Percentiles rank a stretch among this genome's conserved stretches.
Conservation (phyloP, 2,888 invertebrate genomes). For the Imbricaverruca yamaguchii region DNA sequence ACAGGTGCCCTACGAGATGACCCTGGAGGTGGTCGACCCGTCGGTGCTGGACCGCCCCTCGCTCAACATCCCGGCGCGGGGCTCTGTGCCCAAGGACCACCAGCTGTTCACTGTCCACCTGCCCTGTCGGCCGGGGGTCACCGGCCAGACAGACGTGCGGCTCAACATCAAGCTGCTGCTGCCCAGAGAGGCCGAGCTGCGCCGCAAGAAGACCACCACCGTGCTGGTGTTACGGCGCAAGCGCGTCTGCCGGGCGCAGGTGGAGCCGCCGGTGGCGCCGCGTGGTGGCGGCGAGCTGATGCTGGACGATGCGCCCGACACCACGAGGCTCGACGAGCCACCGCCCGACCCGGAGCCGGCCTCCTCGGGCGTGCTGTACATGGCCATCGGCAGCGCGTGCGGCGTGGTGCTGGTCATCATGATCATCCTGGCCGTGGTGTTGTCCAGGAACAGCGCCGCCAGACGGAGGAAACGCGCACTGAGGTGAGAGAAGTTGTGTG, state of each 20-base stretch:
- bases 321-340: too few species aligned
- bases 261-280: background rate
- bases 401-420: conserved; percentile 52
- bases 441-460: conserved; percentile 14
- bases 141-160: background rate
- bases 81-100: conserved; percentile 4
- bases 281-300: too few species aligned
- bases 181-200: background rate
- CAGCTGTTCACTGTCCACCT: background rate
- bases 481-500: background rate
- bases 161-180: conserved; percentile 1
- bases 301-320: too few species aligned
- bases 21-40: background rate
- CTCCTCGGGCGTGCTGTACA: conserved; percentile 58
- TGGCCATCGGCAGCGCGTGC: conserved; percentile 73
- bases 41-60: background rate
- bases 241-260: conserved; percentile 3
- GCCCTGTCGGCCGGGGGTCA: conserved; percentile 11
- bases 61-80: background rate
- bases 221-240: background rate
- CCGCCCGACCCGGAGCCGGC: too few species aligned
- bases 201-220: conserved; percentile 3
- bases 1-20: background rate
- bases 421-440: conserved; percentile 53
- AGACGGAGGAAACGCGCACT: conserved; percentile 5